phyloP scores from a whole-genome alignment of 2,797 vertebrate genomes.

The Gobionotothen gibberifrons region DNA sequence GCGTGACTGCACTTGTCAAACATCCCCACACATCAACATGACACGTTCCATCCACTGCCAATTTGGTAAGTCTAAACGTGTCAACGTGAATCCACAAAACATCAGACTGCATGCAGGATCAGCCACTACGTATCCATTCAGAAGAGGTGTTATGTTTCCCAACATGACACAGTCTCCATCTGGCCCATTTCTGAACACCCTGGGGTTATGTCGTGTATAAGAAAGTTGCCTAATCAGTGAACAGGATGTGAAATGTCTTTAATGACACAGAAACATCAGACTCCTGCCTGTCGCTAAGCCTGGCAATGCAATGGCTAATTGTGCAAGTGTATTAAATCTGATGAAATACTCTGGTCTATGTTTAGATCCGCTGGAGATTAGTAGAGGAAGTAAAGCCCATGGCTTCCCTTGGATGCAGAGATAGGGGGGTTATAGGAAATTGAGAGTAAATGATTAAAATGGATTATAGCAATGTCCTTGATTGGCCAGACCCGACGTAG shows the following conservation, averaged over 20 bases:
- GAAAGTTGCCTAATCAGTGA: constrained; percentile 66
- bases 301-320: constrained; percentile 47
- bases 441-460: constrained; percentile 67
- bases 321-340: constrained; percentile 42
- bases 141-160: constrained; percentile 24
- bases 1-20: constrained; percentile 72
- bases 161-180: constrained; percentile 40
- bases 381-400: constrained; percentile 51
- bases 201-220: constrained; percentile 17
- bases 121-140: constrained; percentile 17
- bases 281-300: constrained; percentile 10
- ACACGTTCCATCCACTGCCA: constrained; percentile 55
- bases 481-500: constrained; percentile 34
- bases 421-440: constrained; percentile 51
- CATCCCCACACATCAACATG: constrained; percentile 58
- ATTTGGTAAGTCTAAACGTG: constrained; percentile 43
- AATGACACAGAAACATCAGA: constrained; percentile 63
- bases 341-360: constrained; percentile 47
- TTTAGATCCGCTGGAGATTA: constrained; percentile 60
- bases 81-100: constrained; percentile 29
- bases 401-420: constrained; percentile 34
- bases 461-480: constrained; percentile 60
- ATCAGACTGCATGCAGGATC: constrained; percentile 5
- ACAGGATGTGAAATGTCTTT: constrained; percentile 59
- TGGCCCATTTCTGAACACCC: constrained; percentile 55